phyloP scores from a whole-genome alignment of 2,113 vertebrate species.

The Hiodon tergisus region DNA sequence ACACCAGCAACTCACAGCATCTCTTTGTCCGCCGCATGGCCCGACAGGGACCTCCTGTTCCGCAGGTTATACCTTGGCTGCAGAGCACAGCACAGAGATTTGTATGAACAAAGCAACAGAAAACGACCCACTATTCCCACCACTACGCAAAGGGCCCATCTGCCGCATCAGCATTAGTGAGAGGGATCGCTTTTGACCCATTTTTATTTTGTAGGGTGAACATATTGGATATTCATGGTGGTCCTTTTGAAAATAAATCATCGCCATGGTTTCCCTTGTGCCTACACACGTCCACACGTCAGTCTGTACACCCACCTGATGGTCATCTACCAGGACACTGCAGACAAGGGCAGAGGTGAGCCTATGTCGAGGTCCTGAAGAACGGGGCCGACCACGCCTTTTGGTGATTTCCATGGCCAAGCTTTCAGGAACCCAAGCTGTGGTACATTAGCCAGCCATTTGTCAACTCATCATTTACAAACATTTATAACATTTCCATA shows the following conservation, averaged over 20 bases:
- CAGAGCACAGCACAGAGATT: not conserved
- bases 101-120: not conserved
- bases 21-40: conserved; percentile 6
- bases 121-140: not conserved
- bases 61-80: conserved; percentile 60
- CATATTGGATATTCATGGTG: not conserved
- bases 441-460: not conserved
- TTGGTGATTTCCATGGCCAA: not conserved
- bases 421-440: conserved; percentile 18
- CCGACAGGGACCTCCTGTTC: conserved; percentile 42
- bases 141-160: not conserved
- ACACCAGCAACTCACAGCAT: not conserved
- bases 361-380: conserved; percentile 22
- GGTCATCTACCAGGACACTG: conserved; percentile 57
- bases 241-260: not conserved
- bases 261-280: not conserved
- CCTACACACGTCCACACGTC: not conserved
- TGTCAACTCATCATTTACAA: not conserved
- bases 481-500: not conserved
- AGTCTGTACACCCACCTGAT: conserved; percentile 30
- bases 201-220: not conserved
- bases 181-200: not conserved
- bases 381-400: conserved; percentile 9
- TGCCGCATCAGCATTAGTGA: not conserved
- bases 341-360: conserved; percentile 49